Base-by-base conservation (phyloP, 2,113 vertebrate genomes). In the Poecile atricapillus region DNA sequence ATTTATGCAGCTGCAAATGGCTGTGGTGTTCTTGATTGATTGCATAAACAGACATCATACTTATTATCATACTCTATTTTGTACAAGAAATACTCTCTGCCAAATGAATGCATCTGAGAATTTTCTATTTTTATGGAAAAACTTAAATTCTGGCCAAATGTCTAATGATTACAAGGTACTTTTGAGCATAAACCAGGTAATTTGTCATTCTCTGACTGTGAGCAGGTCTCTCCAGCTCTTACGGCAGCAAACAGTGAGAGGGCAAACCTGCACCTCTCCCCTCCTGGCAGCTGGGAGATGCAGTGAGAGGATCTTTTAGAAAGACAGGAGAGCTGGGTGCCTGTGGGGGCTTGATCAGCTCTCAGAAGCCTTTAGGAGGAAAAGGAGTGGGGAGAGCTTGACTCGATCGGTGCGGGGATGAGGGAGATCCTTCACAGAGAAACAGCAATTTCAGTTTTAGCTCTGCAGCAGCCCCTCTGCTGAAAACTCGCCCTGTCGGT, bases 401-500 rank as follows among this genome's bases (percentile, higher is more conserved):
- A 41, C 31, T 84, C 33, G 39, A 21, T 43, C 49, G 13, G 18
- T 53, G 9, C 12, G 28, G 30, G 27, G 7, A 37, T 35, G 27
- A 69, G 24, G 17, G 9, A 14, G 13, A 46, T 52, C 56, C 52
- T 65, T 15, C 47, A 52, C 1, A 14, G 28, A 35, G 24, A 73
- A 79, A 31, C 2, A 35, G 15, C 24, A 9, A 0, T 63, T 89
- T 70, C 43, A 67, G 30, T 30, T 3, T 11, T 9, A 39, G 25
- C 31, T 33, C 33, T 27, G 11, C 28, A 49, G 55, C 46, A 82
- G 21, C 23, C n/a, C 24, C 15, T 9, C 35, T 4, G 3, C 15
- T 55, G 74, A 67, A 89, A 71, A 23, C 27, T 50, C 11, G 43
- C 21, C 9, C 1, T 0, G 0, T 43, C 1, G 0, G 12, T 41